A percentile compares a stretch with the other conserved stretches of the same genome.
These are phyloP conservation scores for Ophion costatus DNA, from an alignment of 2,888 invertebrate genomes.

Conservation along the genomic window DNA sequence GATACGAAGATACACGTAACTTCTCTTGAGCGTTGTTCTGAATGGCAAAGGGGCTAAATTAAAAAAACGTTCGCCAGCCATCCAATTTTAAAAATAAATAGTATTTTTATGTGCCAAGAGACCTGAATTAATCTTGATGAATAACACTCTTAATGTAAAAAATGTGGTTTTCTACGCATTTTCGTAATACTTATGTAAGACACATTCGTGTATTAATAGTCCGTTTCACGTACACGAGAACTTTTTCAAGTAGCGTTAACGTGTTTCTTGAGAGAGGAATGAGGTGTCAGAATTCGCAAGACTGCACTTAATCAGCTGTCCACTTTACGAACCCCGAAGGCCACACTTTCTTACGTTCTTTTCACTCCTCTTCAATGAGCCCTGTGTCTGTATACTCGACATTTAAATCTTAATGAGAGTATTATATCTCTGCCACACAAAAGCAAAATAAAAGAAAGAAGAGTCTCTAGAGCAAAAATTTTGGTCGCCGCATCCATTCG, in stretches of 20 bases:
- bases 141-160: background rate
- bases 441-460: slow-evolving; percentile 8
- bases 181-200: background rate
- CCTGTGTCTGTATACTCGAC: slow-evolving; percentile 19
- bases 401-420: slow-evolving; percentile 42
- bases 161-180: background rate
- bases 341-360: background rate
- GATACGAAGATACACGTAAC: background rate
- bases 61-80: background rate
- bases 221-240: background rate
- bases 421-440: slow-evolving; percentile 29
- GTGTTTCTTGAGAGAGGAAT: slow-evolving; percentile 35
- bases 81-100: background rate
- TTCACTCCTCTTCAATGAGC: slow-evolving; percentile 35
- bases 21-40: background rate
- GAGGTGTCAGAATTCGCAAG: slow-evolving; percentile 57
- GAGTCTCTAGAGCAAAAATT: background rate
- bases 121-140: background rate
- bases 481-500: background rate
- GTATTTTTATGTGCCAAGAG: background rate
- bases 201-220: background rate
- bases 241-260: slow-evolving; percentile 37
- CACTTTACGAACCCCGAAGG: slow-evolving; percentile 48
- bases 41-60: background rate
- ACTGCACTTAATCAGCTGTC: slow-evolving; percentile 62